These are phyloP conservation scores for Psylliodes chrysocephalus DNA, from an alignment of 2,888 invertebrate species.

Conservation along the genomic window DNA sequence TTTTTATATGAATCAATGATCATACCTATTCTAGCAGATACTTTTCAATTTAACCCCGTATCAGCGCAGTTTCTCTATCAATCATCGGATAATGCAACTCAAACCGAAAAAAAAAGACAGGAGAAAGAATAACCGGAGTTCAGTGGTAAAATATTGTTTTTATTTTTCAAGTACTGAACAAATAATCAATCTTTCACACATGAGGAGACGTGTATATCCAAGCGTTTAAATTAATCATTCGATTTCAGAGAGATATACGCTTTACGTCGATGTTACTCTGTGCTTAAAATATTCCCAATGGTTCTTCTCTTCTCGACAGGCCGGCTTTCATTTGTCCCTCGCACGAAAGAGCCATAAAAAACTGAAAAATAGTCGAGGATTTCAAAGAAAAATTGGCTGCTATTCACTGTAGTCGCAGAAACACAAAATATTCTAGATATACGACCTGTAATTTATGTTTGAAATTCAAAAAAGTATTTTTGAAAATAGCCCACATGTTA, in stretches of 20 bases:
- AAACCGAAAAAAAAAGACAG: neutral
- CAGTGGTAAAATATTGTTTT: slow-evolving; percentile 52
- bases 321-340: neutral
- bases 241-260: slow-evolving; percentile 13
- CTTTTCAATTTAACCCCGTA: too few relatives aligned
- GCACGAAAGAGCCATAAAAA: too few relatives aligned
- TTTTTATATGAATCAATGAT: too few relatives aligned
- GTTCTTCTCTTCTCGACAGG: neutral
- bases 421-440: too few relatives aligned
- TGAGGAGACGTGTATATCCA: slow-evolving; percentile 54
- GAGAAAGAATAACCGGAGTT: slow-evolving; percentile 10
- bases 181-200: slow-evolving; percentile 58
- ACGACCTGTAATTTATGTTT: too few relatives aligned
- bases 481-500: too few relatives aligned
- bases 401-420: too few relatives aligned
- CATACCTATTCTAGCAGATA: too few relatives aligned
- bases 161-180: slow-evolving; percentile 46
- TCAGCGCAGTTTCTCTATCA: slow-evolving; percentile 1
- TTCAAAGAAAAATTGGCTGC: too few relatives aligned
- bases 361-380: too few relatives aligned
- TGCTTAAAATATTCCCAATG: neutral
- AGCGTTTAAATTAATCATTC: slow-evolving; percentile 54
- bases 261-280: neutral
- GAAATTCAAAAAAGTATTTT: too few relatives aligned
- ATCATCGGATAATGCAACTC: slow-evolving; percentile 1